Base-by-base conservation (phyloP, 2,888 invertebrate genomes). In the Phengaris alcon region DNA sequence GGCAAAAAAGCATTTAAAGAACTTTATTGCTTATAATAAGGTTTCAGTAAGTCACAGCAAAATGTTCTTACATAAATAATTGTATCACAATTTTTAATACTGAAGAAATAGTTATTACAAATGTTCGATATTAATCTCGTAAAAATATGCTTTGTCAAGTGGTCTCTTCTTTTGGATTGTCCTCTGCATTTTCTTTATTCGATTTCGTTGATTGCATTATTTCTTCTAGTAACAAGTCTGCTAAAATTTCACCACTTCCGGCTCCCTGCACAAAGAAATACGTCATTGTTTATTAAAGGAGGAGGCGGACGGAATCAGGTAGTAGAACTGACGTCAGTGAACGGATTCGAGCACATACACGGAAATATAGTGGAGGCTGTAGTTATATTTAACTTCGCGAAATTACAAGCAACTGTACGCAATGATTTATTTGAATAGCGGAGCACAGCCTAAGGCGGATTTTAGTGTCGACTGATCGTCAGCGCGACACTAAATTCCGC, bases 91-190 rank as follows among this genome's bases (percentile, higher is more conserved):
- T 84, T 81, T 80, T 81, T 91, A 92, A 92, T 92, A 92, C 92
- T 92, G 92, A 87, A 83, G 86, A 84, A 83, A 80, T 78, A 12
- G 35, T 54, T 13, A 52, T 72, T 54, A 52, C 13, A 72, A 52
- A 48, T 48, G 48, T 77, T 81, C 77, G 70, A 80, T 80, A 81
- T 87, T 80, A 87, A 82, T 89, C 88, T 88, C 88, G 89, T 75
- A 83, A 85, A 83, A 90, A 89, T 82, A 88, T 88, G 79, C 84
- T 88, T 51, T 87, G 91, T 93, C 92, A 92, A 83, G 91, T 88
- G 73, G 86, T 83, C 75, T 86, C 86, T 74, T 88, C 87, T 84
- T 87, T 89, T 70, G 84, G 77, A 48, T 83, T 82, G 54, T 79
- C 84, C 78, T 85, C 87, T 57, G 82, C 77, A 77, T 84, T 84